Conservation (phyloP, 2,888 invertebrate species). For the Physocephala rufipes region DNA sequence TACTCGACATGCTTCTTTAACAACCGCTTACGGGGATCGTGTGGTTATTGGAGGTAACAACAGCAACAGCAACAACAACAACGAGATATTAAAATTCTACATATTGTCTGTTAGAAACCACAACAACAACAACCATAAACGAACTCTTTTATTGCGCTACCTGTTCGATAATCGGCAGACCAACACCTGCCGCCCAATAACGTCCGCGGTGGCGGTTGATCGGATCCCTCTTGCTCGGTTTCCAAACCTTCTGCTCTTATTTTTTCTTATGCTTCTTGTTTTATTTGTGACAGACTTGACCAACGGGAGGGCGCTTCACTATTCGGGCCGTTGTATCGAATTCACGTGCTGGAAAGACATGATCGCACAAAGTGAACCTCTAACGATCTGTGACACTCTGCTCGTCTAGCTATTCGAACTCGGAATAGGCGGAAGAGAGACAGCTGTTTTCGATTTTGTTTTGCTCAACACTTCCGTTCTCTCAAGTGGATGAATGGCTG, state of each 20-base stretch:
- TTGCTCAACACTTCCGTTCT: constrained; percentile 22
- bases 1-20: background rate
- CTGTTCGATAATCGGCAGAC: constrained; percentile 8
- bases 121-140: constrained; percentile 6
- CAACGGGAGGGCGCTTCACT: constrained; percentile 10
- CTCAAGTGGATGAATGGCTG: too few relatives aligned
- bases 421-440: background rate
- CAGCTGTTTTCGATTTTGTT: constrained; percentile 25
- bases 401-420: background rate
- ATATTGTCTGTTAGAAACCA: background rate
- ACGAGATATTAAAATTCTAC: background rate
- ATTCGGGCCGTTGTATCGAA: background rate
- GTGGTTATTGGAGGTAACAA: background rate
- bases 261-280: background rate
- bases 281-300: background rate
- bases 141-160: background rate
- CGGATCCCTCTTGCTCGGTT: background rate
- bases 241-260: too few relatives aligned
- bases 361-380: background rate
- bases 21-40: background rate
- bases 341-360: constrained; percentile 15
- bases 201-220: background rate
- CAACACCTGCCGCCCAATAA: constrained; percentile 14
- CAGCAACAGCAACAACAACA: constrained; percentile 5
- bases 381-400: background rate